These are phyloP conservation scores for Equus quagga DNA, from an alignment of 2,113 vertebrate species.

Conservation along the genomic window DNA sequence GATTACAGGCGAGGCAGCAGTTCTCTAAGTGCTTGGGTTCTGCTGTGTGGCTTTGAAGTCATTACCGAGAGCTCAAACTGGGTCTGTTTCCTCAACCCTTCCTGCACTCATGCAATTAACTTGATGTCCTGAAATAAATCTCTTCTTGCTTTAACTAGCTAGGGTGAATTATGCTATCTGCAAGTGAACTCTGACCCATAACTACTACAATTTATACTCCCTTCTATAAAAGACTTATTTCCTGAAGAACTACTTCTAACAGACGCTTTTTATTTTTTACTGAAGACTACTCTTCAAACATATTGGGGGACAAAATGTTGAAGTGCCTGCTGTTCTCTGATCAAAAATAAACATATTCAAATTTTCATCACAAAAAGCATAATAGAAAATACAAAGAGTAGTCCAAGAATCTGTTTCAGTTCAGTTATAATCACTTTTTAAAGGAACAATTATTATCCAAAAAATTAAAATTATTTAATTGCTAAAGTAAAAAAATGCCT, in stretches of 20 bases:
- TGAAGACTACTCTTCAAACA: background rate
- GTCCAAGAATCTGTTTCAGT: background rate
- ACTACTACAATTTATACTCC: background rate
- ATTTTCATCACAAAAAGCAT: background rate
- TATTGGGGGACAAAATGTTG: background rate
- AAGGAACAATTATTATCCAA: background rate
- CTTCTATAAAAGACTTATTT: background rate
- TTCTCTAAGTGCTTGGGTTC: background rate
- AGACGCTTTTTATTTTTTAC: background rate
- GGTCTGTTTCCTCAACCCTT: background rate
- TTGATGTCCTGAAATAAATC: background rate
- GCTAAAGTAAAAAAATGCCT: background rate
- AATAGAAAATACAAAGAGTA: background rate
- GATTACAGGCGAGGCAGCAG: background rate
- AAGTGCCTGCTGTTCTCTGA: background rate
- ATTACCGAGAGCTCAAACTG: background rate
- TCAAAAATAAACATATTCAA: background rate
- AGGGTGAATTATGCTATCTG: conserved; percentile 8
- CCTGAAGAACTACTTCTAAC: conserved; percentile 7
- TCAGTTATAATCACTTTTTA: background rate
- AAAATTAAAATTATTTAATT: conserved; percentile 26
- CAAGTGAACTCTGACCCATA: background rate
- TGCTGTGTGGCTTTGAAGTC: background rate
- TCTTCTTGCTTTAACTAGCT: background rate
- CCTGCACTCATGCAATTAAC: background rate